phyloP scores from a whole-genome alignment of 2,113 vertebrate species.

The Delphinus delphis region DNA sequence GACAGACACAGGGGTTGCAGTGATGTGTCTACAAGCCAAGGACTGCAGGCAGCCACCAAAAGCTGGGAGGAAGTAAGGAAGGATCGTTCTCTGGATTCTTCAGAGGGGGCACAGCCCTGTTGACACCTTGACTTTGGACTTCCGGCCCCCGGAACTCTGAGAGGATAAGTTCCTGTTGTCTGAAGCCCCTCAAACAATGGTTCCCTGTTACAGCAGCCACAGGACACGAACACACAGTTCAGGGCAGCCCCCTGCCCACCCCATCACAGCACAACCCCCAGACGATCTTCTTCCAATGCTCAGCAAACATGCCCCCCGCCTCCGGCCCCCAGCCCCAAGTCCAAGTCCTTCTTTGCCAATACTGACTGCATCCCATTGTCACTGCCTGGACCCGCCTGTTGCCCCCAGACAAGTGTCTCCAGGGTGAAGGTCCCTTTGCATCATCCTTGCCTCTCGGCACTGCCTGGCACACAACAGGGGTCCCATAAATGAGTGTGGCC shows the following conservation, averaged over 20 bases:
- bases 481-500: too few relatives aligned
- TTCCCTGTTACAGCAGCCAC: neutral
- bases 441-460: accelerated
- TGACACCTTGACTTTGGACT: neutral
- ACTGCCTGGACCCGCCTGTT: accelerated
- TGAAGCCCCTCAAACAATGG: neutral
- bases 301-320: accelerated
- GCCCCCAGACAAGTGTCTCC: neutral
- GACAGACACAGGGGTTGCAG: accelerated
- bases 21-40: accelerated
- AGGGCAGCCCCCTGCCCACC: accelerated
- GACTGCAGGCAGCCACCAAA: accelerated
- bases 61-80: neutral
- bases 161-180: too few relatives aligned
- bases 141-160: neutral
- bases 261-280: accelerated
- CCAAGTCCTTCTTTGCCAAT: accelerated
- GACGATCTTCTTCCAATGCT: too few relatives aligned
- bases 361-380: accelerated
- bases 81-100: neutral
- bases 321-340: neutral
- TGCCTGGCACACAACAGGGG: too few relatives aligned
- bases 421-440: accelerated
- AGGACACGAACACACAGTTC: accelerated
- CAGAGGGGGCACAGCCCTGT: accelerated